phyloP scores from a whole-genome alignment of 2,113 vertebrate species.

The Danionella cerebrum region DNA sequence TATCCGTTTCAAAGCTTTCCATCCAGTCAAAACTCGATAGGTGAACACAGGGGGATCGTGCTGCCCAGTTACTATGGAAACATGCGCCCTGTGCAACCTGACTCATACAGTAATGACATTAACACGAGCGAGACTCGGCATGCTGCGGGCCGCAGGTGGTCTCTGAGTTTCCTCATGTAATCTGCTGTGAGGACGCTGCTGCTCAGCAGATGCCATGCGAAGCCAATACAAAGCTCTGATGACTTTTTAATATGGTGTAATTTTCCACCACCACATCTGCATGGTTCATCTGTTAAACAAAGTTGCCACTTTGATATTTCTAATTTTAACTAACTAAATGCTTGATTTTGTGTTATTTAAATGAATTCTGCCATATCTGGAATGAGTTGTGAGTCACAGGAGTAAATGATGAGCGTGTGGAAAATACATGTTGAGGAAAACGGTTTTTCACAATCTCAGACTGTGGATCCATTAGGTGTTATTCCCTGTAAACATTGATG shows the following conservation, averaged over 20 bases:
- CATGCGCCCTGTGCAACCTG: not conserved
- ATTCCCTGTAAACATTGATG: too few relatives aligned
- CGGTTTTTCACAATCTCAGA: too few relatives aligned
- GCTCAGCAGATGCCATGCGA: not conserved
- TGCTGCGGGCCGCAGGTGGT: not conserved
- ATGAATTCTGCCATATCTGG: too few relatives aligned
- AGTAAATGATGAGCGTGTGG: too few relatives aligned
- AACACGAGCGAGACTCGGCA: not conserved
- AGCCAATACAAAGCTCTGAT: not conserved
- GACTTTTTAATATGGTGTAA: not conserved
- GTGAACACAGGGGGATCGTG: not conserved
- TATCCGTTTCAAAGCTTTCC: not conserved
- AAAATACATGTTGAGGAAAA: too few relatives aligned
- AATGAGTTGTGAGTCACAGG: too few relatives aligned
- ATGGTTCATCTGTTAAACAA: not conserved
- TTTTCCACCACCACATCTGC: not conserved
- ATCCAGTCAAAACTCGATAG: not conserved
- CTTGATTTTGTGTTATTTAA: not conserved
- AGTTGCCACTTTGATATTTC: not conserved
- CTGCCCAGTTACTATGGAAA: constrained; percentile 18
- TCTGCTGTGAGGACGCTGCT: constrained; percentile 2
- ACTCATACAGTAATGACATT: constrained; percentile 25
- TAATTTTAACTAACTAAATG: not conserved
- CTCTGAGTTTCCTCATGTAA: not conserved
- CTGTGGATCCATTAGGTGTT: too few relatives aligned